phyloP scores from a whole-genome alignment of 2,888 invertebrate genomes.

The Phengaris alcon region DNA sequence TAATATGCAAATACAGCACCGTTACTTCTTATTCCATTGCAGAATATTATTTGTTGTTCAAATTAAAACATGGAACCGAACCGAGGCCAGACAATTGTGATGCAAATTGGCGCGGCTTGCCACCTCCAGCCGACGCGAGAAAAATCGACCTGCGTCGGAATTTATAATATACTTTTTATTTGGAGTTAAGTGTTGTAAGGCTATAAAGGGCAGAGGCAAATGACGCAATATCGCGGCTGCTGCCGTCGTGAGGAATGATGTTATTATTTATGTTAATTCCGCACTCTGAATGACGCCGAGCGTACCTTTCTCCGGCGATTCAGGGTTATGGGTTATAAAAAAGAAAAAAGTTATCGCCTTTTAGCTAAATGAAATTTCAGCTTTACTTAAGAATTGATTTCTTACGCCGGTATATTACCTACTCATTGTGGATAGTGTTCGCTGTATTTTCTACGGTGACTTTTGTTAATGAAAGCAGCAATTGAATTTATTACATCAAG shows the following conservation, averaged over 20 bases:
- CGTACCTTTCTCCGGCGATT: conserved; percentile 58
- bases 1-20: conserved; percentile 64
- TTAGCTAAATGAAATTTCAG: not conserved
- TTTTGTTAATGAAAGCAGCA: not conserved
- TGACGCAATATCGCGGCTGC: conserved; percentile 61
- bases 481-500: too few species aligned
- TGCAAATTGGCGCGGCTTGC: conserved; percentile 56
- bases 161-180: conserved; percentile 73
- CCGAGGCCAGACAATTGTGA: conserved; percentile 65
- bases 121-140: conserved; percentile 47
- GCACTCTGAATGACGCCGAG: conserved; percentile 73
- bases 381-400: not conserved
- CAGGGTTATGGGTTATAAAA: conserved; percentile 44
- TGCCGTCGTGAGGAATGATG: conserved; percentile 62
- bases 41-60: conserved; percentile 71
- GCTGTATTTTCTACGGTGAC: not conserved
- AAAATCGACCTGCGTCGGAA: conserved; percentile 51
- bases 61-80: conserved; percentile 69
- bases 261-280: conserved; percentile 80
- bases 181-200: conserved; percentile 66
- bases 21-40: conserved; percentile 64
- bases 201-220: conserved; percentile 67
- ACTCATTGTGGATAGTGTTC: not conserved
- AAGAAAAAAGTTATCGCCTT: not conserved
- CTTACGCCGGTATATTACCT: not conserved